Evolutionary conservation across 2,113 vertebrate genomes (phyloP), one percentile per base, ranked within the genome.

Genomic region (Petroica traversi): DNA sequence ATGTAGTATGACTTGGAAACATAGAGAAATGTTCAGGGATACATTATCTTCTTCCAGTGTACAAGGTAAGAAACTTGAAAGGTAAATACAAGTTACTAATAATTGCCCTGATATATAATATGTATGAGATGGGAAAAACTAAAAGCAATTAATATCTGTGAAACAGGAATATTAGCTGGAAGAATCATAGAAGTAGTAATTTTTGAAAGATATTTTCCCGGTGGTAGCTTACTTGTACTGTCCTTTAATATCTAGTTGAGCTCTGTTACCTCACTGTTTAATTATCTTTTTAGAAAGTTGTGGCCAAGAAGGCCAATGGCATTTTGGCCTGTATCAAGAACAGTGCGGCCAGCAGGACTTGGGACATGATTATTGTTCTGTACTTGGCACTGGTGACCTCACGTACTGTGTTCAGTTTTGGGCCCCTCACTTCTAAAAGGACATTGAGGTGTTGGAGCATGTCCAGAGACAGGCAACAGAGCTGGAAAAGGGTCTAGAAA

Each of bases 201-300:
- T 85, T 92, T 66, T 77, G 26, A 64, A 68, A 72, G 3, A n/a
- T 26, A 22, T 34, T 75, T 18, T 10, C 19, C 4, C 5, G 16
- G 11, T 24, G 14, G 8, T 40, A 64, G 4, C 4, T 62, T 48
- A 57, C 4, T 49, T 4, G 19, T 67, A 18, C 5, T 67, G 17
- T 71, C 20, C 25, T 58, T 62, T 41, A 67, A 29, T 1, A 2
- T 31, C 8, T 67, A 11, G 8, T 61, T 0, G 0, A 78, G 25
- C 12, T 67, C 34, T 43, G 14, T n/a, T 62, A 36, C 18, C 8
- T 82, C 46, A 26, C 9, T 58, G 20, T 64, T 77, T 1, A 4
- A 14, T 54, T 23, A 29, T 14, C 11, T 38, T 15, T 81, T 66
- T 66, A 41, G 57, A 72, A 75, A 49, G 22, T 24, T 48, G 29